Evolutionary conservation across 2,113 vertebrate species (phyloP), one percentile per base, ranked within the genome.

Genomic region (Pseudorasbora parva): DNA sequence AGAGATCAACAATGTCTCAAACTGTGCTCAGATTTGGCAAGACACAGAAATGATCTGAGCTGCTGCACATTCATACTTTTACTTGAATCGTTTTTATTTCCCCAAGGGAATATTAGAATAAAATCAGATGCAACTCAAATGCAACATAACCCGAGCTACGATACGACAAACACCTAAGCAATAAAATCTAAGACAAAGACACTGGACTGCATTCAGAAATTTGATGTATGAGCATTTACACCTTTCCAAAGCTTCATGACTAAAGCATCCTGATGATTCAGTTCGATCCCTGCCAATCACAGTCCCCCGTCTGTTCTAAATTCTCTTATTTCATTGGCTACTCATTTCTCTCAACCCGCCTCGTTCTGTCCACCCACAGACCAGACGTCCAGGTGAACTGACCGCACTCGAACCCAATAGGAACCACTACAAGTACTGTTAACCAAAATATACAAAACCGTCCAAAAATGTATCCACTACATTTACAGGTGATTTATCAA

Each of bases 331-430:
- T 62, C 19, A 78, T 27, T 78, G 76, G 37, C 76, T 41, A 37
- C 51, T 25, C 1, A 60, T 43, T 78, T 43, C 37, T 45, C 3
- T 59, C 27, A 15, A 23, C 1, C 54, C 2, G n/a, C 51, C 75
- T 11, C 41, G 33, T 21, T 60, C 76, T 62, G 57, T 25, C 75
- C 21, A 1, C 33, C 9, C 76, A 47, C 14, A 47, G 76, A 78
- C 54, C 76, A 51, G 47, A 74, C 11, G 2, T 51, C 25, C 43
- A 79, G 78, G 43, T 79, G 59, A 79, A 79, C 77, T 49, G 43
- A 66, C 59, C 5, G 2, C 41, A 79, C 41, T 66, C 19, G 6
- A 79, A 66, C 57, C 15, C 43, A 27, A 14, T 6, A 30, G 15
- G 23, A 74, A 33, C 33, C 64, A 68, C 33, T 41, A 41, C 30